Conservation (phyloP, 2,113 vertebrate species). For the Ovibos moschatus region DNA sequence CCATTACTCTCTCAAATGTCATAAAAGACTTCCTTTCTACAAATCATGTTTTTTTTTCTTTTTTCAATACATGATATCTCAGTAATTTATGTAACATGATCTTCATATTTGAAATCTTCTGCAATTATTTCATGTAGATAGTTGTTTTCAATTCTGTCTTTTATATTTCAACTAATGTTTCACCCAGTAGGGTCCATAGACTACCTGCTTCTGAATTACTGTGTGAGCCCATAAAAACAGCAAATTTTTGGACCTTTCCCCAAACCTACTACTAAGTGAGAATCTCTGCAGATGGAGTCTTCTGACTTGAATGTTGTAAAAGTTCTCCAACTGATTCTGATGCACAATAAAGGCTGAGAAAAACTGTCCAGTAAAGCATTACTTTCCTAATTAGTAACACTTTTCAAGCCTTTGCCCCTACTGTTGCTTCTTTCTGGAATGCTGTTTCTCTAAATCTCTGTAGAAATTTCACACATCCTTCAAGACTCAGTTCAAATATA, state of each 20-base stretch:
- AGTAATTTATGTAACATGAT: neutral
- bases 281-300: neutral
- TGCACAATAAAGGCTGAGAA: neutral
- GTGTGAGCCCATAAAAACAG: neutral
- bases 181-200: neutral
- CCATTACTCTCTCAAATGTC: neutral
- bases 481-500: neutral
- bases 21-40: neutral
- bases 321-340: neutral
- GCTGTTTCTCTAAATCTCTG: neutral
- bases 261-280: neutral
- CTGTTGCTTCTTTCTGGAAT: neutral
- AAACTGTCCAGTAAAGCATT: neutral
- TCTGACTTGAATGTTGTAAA: neutral
- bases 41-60: neutral
- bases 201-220: neutral
- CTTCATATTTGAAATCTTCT: neutral
- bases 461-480: slow-evolving; percentile 9
- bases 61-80: neutral
- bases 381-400: neutral
- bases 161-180: neutral
- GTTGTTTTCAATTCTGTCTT: neutral
- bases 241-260: neutral
- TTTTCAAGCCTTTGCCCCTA: neutral
- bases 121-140: neutral